Evolutionary conservation across 2,113 vertebrate genomes (phyloP), one percentile per base, ranked within the genome.

Genomic region (Galeopterus variegatus): DNA sequence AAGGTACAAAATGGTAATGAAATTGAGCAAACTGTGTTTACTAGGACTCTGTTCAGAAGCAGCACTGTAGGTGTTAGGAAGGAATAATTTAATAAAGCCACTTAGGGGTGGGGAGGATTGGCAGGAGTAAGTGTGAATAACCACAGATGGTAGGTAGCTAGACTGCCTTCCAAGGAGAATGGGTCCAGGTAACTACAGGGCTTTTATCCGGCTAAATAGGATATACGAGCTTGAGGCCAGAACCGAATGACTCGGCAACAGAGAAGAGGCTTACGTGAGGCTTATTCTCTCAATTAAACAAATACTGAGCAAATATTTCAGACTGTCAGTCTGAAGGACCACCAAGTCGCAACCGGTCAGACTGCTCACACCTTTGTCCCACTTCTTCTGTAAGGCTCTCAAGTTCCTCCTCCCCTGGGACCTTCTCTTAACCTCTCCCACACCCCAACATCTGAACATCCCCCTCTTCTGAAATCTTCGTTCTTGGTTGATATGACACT

Each of bases 71-170:
- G 95, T 96, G 58, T 95, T 94, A 92, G 70, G 69, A 95, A 95
- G 89, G 95, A 95, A 93, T 93, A 65, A 95, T 97, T 97, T 97
- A 97, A 98, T 93, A 94, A 93, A 97, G 92, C 73, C 54, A 67
- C 75, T 92, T 90, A 89, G 56, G 88, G 56, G 81, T 28, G 41
- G 41, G 77, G 65, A 93, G n/a, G 64, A 58, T 92, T 96, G 96
- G 95, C 95, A 93, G 64, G 75, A 8, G 21, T 54, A 72, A 65
- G 19, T 91, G 96, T 95, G 83, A 97, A 95, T 93, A 83, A 86
- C 80, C 52, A 95, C 97, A 98, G 91, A 97, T 90, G 88, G 81
- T 70, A 83, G 3, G 62, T 70, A 64, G 93, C 75, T 92, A 75
- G 67, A 60, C 41, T 65, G 85, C 87, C 83, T 97, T 95, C 88